Evolutionary conservation across 2,113 vertebrate genomes (phyloP).

Genomic region (Mustela lutreola): DNA sequence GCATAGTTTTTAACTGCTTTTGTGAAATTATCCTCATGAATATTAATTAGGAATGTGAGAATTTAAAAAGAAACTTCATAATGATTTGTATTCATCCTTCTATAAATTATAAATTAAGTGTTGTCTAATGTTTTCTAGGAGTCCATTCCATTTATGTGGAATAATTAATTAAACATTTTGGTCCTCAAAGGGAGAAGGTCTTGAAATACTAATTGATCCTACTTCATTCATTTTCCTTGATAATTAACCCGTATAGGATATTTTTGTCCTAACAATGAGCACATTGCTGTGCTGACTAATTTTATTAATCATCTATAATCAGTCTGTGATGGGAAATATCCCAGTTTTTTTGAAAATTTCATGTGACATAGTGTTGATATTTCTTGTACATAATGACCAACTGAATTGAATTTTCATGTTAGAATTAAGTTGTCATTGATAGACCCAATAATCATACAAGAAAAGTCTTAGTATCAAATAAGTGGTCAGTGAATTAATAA

Average conservation of each 20-base stretch:
- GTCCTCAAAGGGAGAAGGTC: conserved; percentile 44
- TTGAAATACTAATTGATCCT: not conserved
- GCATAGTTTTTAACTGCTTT: conserved; percentile 86
- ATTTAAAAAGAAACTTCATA: conserved; percentile 78
- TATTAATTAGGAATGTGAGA: conserved; percentile 87
- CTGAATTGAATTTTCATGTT: conserved; percentile 46
- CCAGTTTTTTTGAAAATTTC: conserved; percentile 38
- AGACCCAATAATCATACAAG: not conserved
- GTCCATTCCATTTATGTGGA: conserved; percentile 77
- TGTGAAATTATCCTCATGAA: conserved; percentile 89
- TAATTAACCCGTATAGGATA: not conserved
- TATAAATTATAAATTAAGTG: conserved; percentile 84
- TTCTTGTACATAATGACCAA: conserved; percentile 21
- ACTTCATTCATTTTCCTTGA: not conserved
- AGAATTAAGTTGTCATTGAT: conserved; percentile 61
- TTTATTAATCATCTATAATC: conserved; percentile 47
- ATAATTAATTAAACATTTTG: conserved; percentile 76
- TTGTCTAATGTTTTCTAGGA: conserved; percentile 80
- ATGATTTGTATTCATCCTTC: conserved; percentile 82
- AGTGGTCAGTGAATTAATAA: conserved; percentile 15
- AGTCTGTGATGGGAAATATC: conserved; percentile 13
- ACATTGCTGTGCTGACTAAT: conserved; percentile 44
- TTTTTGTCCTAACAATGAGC: conserved; percentile 44
- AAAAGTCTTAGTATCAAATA: conserved; percentile 51
- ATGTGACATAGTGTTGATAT: not conserved